Conservation (phyloP, 1,140 invertebrate genomes). For the Hyles euphorbiae region DNA sequence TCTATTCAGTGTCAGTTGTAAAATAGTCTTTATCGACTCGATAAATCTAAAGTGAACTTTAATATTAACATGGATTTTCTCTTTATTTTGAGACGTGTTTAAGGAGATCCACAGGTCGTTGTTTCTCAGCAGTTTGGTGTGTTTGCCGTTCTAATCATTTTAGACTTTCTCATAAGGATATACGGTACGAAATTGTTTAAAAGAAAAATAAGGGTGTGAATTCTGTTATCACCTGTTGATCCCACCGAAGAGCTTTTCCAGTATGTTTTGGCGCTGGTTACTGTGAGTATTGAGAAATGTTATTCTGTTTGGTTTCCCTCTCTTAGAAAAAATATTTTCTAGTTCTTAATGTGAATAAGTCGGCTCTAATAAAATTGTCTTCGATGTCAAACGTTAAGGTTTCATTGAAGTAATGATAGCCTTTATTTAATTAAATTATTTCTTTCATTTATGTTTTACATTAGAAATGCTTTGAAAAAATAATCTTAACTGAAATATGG, state of each 20-base stretch:
- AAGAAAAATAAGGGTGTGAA: constrained; percentile 48
- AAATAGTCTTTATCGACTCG: no score
- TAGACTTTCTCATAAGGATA: constrained; percentile 35
- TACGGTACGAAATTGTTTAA: constrained; percentile 56
- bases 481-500: no score
- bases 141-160: constrained; percentile 37
- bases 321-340: no score
- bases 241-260: constrained; percentile 43
- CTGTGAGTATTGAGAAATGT: constrained; percentile 45
- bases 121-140: constrained; percentile 23
- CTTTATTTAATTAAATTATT: no score
- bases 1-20: not conserved
- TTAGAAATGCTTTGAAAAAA: not conserved
- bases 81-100: constrained; percentile 12
- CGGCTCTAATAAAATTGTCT: no score
- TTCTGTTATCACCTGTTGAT: constrained; percentile 68
- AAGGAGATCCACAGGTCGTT: constrained; percentile 49
- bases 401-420: no score
- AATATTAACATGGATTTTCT: not conserved
- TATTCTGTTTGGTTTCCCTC: not conserved
- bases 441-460: not conserved
- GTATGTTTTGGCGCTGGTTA: constrained; percentile 62
- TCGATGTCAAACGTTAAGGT: no score
- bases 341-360: no score
- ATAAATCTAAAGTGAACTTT: not conserved